Percentiles rank a stretch among this genome's conserved stretches.
These are phyloP conservation scores for Valencia hispanica DNA, from an alignment of 2,797 vertebrate species.

Conservation along the genomic window DNA sequence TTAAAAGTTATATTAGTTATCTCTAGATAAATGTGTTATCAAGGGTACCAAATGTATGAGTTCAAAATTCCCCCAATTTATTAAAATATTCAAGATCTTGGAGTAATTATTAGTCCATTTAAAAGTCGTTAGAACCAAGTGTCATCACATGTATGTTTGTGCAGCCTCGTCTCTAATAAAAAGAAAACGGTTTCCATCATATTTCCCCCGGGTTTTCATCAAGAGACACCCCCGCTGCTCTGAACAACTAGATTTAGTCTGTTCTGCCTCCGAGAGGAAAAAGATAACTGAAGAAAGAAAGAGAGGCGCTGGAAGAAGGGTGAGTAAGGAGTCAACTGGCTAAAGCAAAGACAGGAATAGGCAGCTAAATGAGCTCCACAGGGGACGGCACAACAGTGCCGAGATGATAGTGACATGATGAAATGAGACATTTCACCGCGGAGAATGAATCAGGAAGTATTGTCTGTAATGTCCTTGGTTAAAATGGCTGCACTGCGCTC, in stretches of 20 bases:
- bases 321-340: slow-evolving; percentile 18
- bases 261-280: slow-evolving; percentile 37
- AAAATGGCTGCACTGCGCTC: slow-evolving; percentile 27
- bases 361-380: slow-evolving; percentile 47
- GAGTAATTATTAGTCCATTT: slow-evolving; percentile 5
- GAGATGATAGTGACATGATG: slow-evolving; percentile 32
- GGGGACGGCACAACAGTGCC: slow-evolving; percentile 35
- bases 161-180: slow-evolving; percentile 58
- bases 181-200: slow-evolving; percentile 66
- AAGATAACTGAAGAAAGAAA: not conserved
- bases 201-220: slow-evolving; percentile 63
- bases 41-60: not conserved
- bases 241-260: slow-evolving; percentile 56
- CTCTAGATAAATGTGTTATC: not conserved
- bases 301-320: not conserved
- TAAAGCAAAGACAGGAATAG: slow-evolving; percentile 53
- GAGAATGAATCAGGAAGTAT: slow-evolving; percentile 20
- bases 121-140: not conserved
- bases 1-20: not conserved
- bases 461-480: slow-evolving; percentile 37
- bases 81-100: not conserved
- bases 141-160: not conserved
- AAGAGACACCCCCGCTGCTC: slow-evolving; percentile 51
- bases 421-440: slow-evolving; percentile 44
- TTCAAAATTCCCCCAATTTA: not conserved